phyloP scores from a whole-genome alignment of 1,140 invertebrate genomes.

The Drosophila takahashii region DNA sequence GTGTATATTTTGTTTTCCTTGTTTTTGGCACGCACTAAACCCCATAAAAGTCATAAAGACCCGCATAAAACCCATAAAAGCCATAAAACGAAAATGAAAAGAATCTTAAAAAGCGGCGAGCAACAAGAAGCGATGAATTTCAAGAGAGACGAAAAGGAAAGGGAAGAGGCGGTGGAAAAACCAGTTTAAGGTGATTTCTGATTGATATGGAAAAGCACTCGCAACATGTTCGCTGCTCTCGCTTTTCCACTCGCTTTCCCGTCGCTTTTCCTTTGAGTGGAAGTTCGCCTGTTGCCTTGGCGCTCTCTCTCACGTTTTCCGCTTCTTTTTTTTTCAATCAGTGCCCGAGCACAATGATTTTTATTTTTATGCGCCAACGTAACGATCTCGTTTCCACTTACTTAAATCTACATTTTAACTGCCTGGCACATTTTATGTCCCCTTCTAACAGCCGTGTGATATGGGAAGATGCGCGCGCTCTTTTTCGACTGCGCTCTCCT shows the following conservation, averaged over 20 bases:
- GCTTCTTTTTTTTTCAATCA: conserved; percentile 80
- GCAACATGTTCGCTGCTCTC: conserved; percentile 62
- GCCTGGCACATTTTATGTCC: conserved; percentile 84
- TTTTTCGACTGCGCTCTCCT: conserved; percentile 35
- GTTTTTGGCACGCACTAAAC: conserved; percentile 84
- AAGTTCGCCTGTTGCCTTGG: conserved; percentile 54
- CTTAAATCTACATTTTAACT: conserved; percentile 85
- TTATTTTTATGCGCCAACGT: conserved; percentile 84
- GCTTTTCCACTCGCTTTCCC: conserved; percentile 31
- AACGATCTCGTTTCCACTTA: conserved; percentile 85
- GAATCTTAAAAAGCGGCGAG: conserved; percentile 73
- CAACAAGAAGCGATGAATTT: conserved; percentile 67
- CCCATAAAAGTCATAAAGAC: conserved; percentile 84
- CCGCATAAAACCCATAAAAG: conserved; percentile 75
- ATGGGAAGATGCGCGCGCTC: conserved; percentile 67
- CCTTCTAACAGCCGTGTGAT: conserved; percentile 75
- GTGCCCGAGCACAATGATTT: conserved; percentile 84
- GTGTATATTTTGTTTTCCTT: conserved; percentile 46
- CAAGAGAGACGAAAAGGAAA: conserved; percentile 24
- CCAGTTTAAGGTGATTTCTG: conserved; percentile 75
- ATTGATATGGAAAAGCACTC: conserved; percentile 60
- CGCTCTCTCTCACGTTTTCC: conserved; percentile 15
- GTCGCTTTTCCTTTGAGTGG: conserved; percentile 33
- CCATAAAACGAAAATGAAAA: conserved; percentile 84
- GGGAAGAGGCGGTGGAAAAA: conserved; percentile 27